Percentiles rank a stretch among this genome's conserved stretches.
Conservation (phyloP, 2,888 invertebrate species). For the Cephus runcator region DNA sequence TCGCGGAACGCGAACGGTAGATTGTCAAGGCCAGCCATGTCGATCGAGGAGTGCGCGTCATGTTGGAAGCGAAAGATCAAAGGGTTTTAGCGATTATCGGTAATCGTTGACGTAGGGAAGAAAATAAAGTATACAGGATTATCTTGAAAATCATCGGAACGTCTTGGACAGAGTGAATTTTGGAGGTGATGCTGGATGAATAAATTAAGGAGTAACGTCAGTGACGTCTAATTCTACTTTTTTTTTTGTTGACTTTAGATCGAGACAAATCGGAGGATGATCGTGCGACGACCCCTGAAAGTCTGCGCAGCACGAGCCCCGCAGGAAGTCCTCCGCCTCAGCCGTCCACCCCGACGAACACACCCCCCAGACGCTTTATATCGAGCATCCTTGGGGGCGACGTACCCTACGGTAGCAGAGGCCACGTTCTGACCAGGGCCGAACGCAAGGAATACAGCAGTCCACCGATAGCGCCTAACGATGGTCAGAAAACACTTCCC, state of each 20-base stretch:
- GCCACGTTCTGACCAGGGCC: constrained; percentile 82
- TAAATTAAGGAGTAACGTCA: not conserved
- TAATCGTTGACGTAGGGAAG: not conserved
- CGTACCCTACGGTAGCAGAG: constrained; percentile 82
- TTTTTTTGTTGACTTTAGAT: constrained; percentile 47
- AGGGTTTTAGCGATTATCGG: not conserved
- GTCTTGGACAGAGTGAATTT: not conserved
- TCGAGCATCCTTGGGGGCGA: constrained; percentile 86
- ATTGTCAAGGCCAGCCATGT: constrained; percentile 6
- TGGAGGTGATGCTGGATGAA: not conserved
- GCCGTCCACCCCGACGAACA: constrained; percentile 41
- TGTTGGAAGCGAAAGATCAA: not conserved
- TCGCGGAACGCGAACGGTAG: constrained; percentile 5
- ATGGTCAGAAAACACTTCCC: constrained; percentile 74
- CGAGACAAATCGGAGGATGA: constrained; percentile 63
- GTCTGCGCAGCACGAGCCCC: constrained; percentile 54
- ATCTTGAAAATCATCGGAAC: not conserved
- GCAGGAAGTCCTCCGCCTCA: constrained; percentile 56
- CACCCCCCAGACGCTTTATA: constrained; percentile 75
- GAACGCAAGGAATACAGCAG: constrained; percentile 80
- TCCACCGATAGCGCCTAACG: constrained; percentile 69
- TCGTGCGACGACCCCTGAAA: constrained; percentile 61
- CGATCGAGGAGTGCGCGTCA: not conserved
- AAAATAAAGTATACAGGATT: not conserved
- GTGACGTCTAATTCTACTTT: constrained; percentile 8